Percentiles rank a stretch among this genome's conserved stretches.
phyloP scores from a whole-genome alignment of 2,888 invertebrate species.

The Magallana nippona region DNA sequence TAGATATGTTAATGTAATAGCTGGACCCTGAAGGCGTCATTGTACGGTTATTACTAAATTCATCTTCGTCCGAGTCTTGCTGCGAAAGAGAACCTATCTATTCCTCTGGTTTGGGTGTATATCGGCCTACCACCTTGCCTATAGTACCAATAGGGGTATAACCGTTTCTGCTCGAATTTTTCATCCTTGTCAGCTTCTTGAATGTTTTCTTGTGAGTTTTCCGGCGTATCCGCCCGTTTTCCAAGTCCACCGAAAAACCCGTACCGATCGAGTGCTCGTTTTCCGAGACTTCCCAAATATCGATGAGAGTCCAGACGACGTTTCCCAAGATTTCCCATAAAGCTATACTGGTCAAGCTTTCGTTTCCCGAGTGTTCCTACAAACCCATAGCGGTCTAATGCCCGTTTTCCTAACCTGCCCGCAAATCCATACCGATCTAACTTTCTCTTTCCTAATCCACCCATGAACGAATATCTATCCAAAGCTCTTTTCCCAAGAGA shows the following conservation, averaged over 20 bases:
- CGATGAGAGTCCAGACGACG: slow-evolving; percentile 25
- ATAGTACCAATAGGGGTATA: slow-evolving; percentile 25
- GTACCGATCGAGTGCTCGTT: slow-evolving; percentile 30
- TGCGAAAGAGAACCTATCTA: slow-evolving; percentile 39
- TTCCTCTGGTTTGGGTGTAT: slow-evolving; percentile 41
- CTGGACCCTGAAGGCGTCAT: not conserved
- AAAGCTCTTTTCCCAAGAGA: slow-evolving; percentile 33
- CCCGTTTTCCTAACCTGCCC: slow-evolving; percentile 31
- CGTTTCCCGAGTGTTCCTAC: slow-evolving; percentile 5
- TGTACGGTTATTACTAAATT: not conserved
- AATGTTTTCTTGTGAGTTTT: not conserved
- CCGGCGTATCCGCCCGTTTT: not conserved
- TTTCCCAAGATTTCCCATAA: slow-evolving; percentile 34
- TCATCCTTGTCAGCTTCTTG: not conserved
- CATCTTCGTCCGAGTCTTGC: slow-evolving; percentile 37
- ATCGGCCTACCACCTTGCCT: slow-evolving; percentile 34
- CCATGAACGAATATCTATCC: slow-evolving; percentile 9
- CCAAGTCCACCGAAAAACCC: slow-evolving; percentile 36
- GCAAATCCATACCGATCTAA: slow-evolving; percentile 32
- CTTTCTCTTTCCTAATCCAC: slow-evolving; percentile 6
- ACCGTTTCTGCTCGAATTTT: not conserved
- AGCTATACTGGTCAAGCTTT: slow-evolving; percentile 31
- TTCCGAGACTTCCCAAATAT: slow-evolving; percentile 34
- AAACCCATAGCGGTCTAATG: slow-evolving; percentile 10
- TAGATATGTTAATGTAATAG: slow-evolving; percentile 1